phyloP scores from a whole-genome alignment of 2,113 vertebrate species.

The Raja brachyura region DNA sequence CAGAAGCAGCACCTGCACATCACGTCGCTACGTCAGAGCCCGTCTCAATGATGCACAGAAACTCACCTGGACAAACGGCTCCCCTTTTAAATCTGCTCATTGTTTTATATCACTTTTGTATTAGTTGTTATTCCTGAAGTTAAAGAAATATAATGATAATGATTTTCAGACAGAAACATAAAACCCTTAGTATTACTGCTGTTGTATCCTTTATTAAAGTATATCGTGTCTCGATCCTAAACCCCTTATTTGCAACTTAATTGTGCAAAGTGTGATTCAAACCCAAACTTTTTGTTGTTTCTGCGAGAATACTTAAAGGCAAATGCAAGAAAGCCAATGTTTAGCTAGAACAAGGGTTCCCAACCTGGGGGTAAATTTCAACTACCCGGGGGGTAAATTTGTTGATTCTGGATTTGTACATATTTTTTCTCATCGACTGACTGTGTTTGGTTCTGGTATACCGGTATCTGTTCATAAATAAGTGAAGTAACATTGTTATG shows the following conservation, averaged over 20 bases:
- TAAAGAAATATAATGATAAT: background rate
- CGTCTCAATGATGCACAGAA: background rate
- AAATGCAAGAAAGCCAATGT: too few species aligned
- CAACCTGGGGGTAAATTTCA: too few species aligned
- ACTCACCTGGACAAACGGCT: background rate
- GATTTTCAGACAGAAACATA: background rate
- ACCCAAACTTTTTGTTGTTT: too few species aligned
- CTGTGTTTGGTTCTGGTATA: too few species aligned
- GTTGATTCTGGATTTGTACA: too few species aligned
- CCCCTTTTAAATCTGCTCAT: conserved; percentile 2
- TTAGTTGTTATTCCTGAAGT: background rate
- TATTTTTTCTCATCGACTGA: too few species aligned
- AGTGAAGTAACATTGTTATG: too few species aligned
- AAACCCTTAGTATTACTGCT: background rate
- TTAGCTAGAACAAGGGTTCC: too few species aligned
- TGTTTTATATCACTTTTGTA: background rate
- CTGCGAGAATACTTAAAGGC: too few species aligned
- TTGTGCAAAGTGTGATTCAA: background rate
- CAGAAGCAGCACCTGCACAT: background rate
- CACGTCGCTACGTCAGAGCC: background rate
- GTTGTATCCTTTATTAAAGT: background rate
- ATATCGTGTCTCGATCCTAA: background rate
- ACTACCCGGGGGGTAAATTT: too few species aligned
- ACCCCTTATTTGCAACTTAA: background rate
- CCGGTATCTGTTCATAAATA: too few species aligned